These are phyloP conservation scores for Ericerus pela DNA, from an alignment of 1,140 invertebrate genomes.

Conservation along the genomic window DNA sequence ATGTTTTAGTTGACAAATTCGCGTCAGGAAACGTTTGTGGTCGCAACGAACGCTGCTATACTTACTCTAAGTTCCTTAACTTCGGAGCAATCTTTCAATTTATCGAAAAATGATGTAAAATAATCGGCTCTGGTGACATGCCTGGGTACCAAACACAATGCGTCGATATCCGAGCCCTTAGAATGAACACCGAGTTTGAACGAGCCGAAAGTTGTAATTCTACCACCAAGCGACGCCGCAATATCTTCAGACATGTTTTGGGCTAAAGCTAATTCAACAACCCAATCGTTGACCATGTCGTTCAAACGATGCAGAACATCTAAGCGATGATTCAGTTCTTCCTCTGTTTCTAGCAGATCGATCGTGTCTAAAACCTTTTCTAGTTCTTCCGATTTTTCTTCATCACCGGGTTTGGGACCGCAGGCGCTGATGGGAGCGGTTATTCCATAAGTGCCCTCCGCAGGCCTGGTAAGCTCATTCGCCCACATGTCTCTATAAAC, in stretches of 20 bases:
- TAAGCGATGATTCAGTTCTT: slow-evolving; percentile 76
- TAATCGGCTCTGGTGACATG: slow-evolving; percentile 91
- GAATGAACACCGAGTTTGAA: slow-evolving; percentile 85
- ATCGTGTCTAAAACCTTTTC: slow-evolving; percentile 68
- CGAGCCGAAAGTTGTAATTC: slow-evolving; percentile 98
- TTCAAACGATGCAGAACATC: slow-evolving; percentile 62
- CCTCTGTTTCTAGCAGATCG: slow-evolving; percentile 81
- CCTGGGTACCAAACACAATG: slow-evolving; percentile 88
- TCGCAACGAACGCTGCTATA: slow-evolving; percentile 14
- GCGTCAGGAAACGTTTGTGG: not conserved
- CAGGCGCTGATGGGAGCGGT: slow-evolving; percentile 85
- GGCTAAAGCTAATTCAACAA: slow-evolving; percentile 63
- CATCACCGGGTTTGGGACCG: slow-evolving; percentile 68
- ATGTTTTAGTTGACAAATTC: not conserved
- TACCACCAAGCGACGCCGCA: slow-evolving; percentile 81
- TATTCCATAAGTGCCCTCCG: slow-evolving; percentile 75
- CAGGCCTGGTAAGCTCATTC: too few relatives aligned
- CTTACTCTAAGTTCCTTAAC: slow-evolving; percentile 64
- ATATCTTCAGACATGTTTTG: slow-evolving; percentile 78
- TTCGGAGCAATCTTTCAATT: slow-evolving; percentile 74
- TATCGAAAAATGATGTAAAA: slow-evolving; percentile 84
- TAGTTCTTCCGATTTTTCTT: slow-evolving; percentile 66
- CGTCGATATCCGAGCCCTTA: slow-evolving; percentile 97
- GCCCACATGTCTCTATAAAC: too few relatives aligned
- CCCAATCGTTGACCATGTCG: slow-evolving; percentile 80